phyloP scores from a whole-genome alignment of 2,113 vertebrate species.

The Aepyceros melampus region DNA sequence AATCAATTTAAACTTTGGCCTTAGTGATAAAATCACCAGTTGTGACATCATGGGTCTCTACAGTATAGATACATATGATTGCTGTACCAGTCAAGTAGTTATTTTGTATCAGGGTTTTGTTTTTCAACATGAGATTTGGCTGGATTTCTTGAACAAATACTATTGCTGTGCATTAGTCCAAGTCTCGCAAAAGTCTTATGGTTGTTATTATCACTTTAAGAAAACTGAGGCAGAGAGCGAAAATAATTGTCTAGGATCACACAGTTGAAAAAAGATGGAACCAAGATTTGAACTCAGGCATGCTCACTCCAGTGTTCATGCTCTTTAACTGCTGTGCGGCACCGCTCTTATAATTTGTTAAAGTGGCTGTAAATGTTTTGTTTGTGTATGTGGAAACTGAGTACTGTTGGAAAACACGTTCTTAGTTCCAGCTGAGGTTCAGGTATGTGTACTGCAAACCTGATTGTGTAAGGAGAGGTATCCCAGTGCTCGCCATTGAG shows the following conservation, averaged over 20 bases:
- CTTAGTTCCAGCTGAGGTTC: background rate
- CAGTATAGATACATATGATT: background rate
- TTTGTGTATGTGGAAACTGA: background rate
- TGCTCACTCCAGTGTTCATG: background rate
- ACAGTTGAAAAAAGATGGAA: background rate
- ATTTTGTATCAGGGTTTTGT: background rate
- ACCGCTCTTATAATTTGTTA: background rate
- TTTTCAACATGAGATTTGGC: background rate
- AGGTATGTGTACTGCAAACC: background rate
- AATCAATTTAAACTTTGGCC: constrained; percentile 25
- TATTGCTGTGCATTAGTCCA: background rate
- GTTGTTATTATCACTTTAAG: background rate
- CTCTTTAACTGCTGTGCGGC: background rate
- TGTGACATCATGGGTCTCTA: background rate
- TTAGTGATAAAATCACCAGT: constrained; percentile 7
- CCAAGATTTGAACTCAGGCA: background rate
- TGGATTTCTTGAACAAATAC: background rate
- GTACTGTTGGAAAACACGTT: background rate
- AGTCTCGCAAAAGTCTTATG: background rate
- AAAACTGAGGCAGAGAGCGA: background rate
- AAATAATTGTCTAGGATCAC: background rate
- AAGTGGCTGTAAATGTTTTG: background rate
- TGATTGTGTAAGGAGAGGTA: background rate
- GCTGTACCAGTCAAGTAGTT: background rate
- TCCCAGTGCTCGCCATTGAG: background rate